phyloP scores from a whole-genome alignment of 2,113 vertebrate species.

The Delphinapterus leucas region DNA sequence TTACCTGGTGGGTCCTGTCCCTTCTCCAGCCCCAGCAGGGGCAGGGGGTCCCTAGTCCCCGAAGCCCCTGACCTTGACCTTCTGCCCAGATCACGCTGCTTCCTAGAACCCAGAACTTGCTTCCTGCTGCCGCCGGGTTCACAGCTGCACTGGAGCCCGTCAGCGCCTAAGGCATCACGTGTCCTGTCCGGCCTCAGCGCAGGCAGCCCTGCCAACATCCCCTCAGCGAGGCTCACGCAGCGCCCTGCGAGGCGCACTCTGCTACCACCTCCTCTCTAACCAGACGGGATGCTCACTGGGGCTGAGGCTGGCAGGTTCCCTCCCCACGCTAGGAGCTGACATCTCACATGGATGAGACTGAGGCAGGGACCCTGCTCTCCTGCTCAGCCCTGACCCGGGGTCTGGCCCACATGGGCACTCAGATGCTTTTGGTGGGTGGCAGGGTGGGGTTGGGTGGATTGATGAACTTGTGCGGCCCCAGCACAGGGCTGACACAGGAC shows the following conservation, averaged over 20 bases:
- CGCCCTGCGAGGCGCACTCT: neutral
- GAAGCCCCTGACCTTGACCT: neutral
- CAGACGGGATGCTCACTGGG: neutral
- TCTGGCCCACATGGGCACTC: neutral
- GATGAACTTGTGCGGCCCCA: neutral
- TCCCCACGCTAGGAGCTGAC: neutral
- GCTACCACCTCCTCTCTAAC: neutral
- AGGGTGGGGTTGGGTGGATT: too few species aligned
- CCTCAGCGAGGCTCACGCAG: accelerated
- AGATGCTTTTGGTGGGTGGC: neutral
- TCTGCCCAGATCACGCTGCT: neutral
- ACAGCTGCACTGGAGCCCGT: neutral
- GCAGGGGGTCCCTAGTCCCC: neutral
- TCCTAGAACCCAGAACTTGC: neutral
- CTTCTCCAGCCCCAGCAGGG: too few species aligned
- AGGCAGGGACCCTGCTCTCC: neutral
- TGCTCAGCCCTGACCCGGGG: neutral
- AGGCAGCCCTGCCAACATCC: neutral
- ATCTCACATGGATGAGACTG: neutral
- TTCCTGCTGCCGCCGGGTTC: neutral
- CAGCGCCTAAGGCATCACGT: accelerated
- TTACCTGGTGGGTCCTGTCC: neutral
- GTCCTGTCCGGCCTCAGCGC: too few species aligned
- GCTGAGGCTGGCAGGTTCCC: neutral
- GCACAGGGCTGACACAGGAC: neutral